A percentile compares a stretch with the other conserved stretches of the same genome.
Evolutionary conservation across 2,113 vertebrate species (phyloP).

Genomic region (Hipposideros armiger): DNA sequence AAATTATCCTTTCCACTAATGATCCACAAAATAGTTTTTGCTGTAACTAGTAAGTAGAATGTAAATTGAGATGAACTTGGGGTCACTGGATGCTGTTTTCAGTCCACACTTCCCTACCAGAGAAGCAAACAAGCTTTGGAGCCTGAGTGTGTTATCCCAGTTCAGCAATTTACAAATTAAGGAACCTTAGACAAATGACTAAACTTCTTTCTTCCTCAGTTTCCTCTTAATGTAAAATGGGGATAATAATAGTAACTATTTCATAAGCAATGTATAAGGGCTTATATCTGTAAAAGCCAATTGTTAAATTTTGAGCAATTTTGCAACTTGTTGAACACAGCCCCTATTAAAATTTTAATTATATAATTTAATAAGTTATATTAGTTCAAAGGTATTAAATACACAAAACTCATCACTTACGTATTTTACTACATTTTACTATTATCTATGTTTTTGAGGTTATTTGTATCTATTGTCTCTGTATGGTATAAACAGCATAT

Average conservation of each 20-base stretch:
- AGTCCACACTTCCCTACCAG: background rate
- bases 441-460: background rate
- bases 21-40: background rate
- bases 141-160: background rate
- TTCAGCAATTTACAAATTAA: background rate
- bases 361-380: background rate
- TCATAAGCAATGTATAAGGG: background rate
- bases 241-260: background rate
- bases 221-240: conserved; percentile 25
- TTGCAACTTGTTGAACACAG: conserved; percentile 9
- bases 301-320: conserved; percentile 35
- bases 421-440: conserved; percentile 11
- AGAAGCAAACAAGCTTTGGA: background rate
- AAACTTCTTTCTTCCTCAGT: background rate
- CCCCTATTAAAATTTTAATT: conserved; percentile 33
- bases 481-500: background rate
- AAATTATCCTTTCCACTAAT: background rate
- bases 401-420: conserved; percentile 4
- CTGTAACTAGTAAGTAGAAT: background rate
- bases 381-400: conserved; percentile 18
- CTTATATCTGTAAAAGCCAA: background rate
- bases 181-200: background rate
- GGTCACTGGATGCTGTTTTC: background rate
- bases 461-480: background rate
- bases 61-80: background rate